Conservation (phyloP, 2,888 invertebrate genomes). For the Congeria kusceri region DNA sequence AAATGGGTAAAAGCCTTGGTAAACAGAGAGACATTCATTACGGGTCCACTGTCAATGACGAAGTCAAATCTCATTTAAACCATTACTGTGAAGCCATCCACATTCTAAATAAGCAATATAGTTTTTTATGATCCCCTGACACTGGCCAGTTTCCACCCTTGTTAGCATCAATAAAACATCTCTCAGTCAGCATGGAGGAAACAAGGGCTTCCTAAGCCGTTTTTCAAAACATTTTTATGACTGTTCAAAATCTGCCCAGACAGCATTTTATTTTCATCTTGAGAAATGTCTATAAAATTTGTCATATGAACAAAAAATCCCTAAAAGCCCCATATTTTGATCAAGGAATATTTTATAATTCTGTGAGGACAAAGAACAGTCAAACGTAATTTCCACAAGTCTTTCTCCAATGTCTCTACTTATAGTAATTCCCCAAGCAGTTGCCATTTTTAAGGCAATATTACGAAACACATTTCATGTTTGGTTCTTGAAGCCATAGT, state of each 20-base stretch:
- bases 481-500: conserved; percentile 16
- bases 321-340: conserved; percentile 1
- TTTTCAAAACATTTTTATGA: background rate
- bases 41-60: no score
- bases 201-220: background rate
- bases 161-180: background rate
- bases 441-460: conserved; percentile 21
- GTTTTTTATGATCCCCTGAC: no score
- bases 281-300: conserved; percentile 4
- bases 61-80: no score
- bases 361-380: background rate
- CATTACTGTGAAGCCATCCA: no score
- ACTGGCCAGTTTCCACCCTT: background rate
- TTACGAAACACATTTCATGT: conserved; percentile 34
- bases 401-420: no score
- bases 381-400: no score
- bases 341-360: background rate
- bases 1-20: no score
- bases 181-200: background rate
- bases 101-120: no score
- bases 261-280: conserved; percentile 4
- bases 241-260: background rate
- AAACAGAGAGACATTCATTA: no score
- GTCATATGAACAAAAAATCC: background rate
- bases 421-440: no score